phyloP scores from a whole-genome alignment of 1,140 invertebrate genomes.

The Ostrea denselamellosa region DNA sequence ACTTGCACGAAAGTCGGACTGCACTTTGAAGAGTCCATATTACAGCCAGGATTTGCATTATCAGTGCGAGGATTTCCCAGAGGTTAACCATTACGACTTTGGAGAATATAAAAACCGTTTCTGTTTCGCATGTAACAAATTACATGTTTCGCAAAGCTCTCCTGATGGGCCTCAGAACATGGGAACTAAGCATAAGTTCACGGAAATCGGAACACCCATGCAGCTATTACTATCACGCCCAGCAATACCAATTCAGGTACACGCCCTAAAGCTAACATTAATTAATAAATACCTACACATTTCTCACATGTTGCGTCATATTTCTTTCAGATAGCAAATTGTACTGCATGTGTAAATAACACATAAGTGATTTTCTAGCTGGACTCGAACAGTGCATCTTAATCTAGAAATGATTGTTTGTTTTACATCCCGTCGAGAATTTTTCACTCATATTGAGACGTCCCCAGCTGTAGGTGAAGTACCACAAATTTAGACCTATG shows the following conservation, averaged over 20 bases:
- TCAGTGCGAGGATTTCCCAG: background rate
- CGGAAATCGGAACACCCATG: background rate
- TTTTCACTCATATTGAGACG: no score
- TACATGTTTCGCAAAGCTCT: background rate
- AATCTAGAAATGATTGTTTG: no score
- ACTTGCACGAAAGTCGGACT: background rate
- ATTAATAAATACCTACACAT: no score
- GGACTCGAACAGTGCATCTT: no score
- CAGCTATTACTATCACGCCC: background rate
- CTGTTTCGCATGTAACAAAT: background rate
- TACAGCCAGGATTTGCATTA: background rate
- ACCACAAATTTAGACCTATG: no score
- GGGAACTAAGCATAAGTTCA: background rate
- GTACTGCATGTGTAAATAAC: no score
- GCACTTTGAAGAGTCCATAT: background rate
- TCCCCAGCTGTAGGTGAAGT: no score
- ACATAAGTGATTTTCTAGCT: no score
- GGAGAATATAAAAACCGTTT: background rate
- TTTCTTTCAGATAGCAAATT: no score
- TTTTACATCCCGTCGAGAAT: no score
- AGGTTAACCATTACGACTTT: background rate
- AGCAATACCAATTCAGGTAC: background rate
- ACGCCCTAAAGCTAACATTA: no score
- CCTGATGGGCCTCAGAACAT: background rate
- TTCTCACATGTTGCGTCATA: no score